Conservation (phyloP, 2,888 invertebrate species). For the Caenorhabditis becei region DNA sequence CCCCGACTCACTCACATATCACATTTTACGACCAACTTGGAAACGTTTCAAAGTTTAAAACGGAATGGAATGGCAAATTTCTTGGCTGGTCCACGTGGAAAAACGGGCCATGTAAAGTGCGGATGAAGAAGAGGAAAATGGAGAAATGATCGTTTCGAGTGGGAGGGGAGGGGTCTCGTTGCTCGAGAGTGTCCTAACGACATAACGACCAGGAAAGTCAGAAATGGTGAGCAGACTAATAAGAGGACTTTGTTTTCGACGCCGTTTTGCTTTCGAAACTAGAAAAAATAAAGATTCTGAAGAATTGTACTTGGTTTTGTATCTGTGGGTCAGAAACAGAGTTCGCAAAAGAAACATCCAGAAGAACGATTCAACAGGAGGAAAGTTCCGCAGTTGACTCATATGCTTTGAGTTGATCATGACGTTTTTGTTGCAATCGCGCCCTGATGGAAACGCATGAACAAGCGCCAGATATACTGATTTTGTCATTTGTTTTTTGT, state of each 20-base stretch:
- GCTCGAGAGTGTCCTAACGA: slow-evolving; percentile 5
- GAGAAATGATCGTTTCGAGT: slow-evolving; percentile 11
- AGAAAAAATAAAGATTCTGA: neutral
- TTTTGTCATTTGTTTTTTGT: too few species aligned
- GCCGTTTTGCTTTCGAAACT: neutral
- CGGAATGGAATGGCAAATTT: slow-evolving; percentile 5
- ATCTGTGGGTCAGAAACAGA: neutral
- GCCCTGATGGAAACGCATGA: too few species aligned
- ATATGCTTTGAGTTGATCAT: too few species aligned
- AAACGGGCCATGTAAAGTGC: slow-evolving; percentile 31
- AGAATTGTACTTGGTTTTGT: too few species aligned
- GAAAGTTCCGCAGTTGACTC: too few species aligned
- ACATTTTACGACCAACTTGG: slow-evolving; percentile 43
- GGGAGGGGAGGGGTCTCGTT: slow-evolving; percentile 21
- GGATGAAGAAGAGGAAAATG: slow-evolving; percentile 5
- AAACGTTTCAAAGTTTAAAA: slow-evolving; percentile 2
- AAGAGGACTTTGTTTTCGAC: neutral
- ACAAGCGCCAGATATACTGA: too few species aligned
- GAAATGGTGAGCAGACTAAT: neutral
- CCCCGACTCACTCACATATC: slow-evolving; percentile 16
- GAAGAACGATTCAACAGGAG: too few species aligned
- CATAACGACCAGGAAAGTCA: neutral
- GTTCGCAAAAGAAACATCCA: too few species aligned
- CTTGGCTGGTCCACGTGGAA: slow-evolving; percentile 31
- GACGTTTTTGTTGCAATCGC: too few species aligned